Evolutionary conservation across 2,797 vertebrate genomes (phyloP).

Genomic region (Discoglossus pictus): DNA sequence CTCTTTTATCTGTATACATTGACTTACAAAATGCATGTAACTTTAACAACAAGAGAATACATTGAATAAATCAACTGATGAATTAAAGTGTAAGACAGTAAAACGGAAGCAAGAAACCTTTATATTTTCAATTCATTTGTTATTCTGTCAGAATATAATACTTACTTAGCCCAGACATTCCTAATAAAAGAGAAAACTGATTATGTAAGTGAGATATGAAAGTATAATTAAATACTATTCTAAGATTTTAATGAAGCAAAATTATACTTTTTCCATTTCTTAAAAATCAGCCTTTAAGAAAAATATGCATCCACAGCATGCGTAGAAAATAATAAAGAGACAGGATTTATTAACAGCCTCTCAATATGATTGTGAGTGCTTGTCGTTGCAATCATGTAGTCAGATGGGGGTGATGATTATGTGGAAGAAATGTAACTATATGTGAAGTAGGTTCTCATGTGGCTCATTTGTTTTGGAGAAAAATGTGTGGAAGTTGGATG

Average conservation of each 20-base stretch:
- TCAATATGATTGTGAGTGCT: slow-evolving; percentile 33
- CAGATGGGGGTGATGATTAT: slow-evolving; percentile 26
- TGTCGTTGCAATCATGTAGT: slow-evolving; percentile 17
- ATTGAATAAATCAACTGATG: no score
- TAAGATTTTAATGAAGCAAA: slow-evolving; percentile 30
- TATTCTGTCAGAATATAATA: no score
- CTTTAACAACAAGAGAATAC: no score
- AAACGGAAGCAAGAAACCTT: no score
- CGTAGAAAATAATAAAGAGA: slow-evolving; percentile 29
- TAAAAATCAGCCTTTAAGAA: slow-evolving; percentile 27
- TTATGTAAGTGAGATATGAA: slow-evolving; percentile 31
- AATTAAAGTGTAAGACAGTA: no score
- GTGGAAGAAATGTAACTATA: slow-evolving; percentile 10
- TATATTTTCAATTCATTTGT: no score
- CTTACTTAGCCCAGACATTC: not conserved
- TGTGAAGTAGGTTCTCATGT: slow-evolving; percentile 13
- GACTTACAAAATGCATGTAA: no score
- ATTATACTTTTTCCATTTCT: slow-evolving; percentile 30
- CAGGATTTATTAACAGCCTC: slow-evolving; percentile 12
- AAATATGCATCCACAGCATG: slow-evolving; percentile 23
- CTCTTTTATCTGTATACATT: no score
- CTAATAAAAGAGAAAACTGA: slow-evolving; percentile 6
- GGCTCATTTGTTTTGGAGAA: slow-evolving; percentile 4
- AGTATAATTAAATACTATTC: slow-evolving; percentile 39
- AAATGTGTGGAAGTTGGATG: slow-evolving; percentile 7